Evolutionary conservation across 2,797 vertebrate genomes (phyloP).

Genomic region (Carcharodon carcharias): DNA sequence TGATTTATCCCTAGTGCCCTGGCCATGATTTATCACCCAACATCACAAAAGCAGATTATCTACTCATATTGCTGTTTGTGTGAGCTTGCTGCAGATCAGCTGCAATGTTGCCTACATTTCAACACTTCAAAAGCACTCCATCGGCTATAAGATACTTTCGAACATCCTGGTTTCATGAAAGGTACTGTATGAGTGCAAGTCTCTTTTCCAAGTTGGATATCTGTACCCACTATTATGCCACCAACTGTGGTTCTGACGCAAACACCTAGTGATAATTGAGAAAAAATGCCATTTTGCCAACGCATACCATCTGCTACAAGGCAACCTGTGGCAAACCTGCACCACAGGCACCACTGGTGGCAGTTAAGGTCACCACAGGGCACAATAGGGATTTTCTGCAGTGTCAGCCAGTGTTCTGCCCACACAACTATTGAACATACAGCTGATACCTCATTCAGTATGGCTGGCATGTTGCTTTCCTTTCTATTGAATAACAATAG

Average conservation of each 20-base stretch:
- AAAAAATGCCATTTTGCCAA: neutral
- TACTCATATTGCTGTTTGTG: neutral
- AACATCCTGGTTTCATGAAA: neutral
- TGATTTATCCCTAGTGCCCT: neutral
- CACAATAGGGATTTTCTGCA: neutral
- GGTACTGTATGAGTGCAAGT: neutral
- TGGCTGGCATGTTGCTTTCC: neutral
- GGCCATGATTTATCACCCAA: neutral
- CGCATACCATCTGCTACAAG: neutral
- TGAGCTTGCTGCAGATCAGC: neutral
- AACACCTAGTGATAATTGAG: neutral
- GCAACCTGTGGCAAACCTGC: neutral
- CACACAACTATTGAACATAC: neutral
- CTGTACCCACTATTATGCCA: neutral
- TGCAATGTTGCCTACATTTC: neutral
- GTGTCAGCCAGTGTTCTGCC: neutral
- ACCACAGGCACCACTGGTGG: neutral
- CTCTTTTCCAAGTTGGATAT: neutral
- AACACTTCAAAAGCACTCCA: neutral
- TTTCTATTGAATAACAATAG: neutral
- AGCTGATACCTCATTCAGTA: neutral
- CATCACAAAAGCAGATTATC: neutral
- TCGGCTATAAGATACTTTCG: neutral
- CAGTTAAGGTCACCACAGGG: neutral
- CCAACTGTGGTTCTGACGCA: neutral